Evolutionary conservation across 2,888 invertebrate genomes (phyloP).

Genomic region (Drosophila hamatofila): DNA sequence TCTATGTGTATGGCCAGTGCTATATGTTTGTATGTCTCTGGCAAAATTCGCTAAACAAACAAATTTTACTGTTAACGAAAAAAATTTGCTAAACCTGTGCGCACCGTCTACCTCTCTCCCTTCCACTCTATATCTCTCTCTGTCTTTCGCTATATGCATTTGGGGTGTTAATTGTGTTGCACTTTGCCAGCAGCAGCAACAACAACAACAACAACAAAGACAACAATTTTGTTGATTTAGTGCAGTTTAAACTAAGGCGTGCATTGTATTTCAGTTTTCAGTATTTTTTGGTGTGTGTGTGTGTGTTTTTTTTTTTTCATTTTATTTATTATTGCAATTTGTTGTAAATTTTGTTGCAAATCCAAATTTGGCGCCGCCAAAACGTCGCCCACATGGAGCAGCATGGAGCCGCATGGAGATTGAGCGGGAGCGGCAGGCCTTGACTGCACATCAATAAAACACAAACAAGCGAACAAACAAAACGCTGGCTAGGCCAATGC

Average conservation of each 20-base stretch:
- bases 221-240: conserved; percentile 41
- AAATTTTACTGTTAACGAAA: conserved; percentile 76
- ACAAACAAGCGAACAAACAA: background rate
- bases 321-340: conserved; percentile 77
- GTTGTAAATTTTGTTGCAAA: conserved; percentile 60
- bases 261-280: conserved; percentile 39
- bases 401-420: background rate
- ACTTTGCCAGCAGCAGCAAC: conserved; percentile 65
- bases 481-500: conserved; percentile 34
- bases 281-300: too few species aligned
- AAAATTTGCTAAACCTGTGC: conserved; percentile 15
- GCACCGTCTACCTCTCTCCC: background rate
- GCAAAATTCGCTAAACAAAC: conserved; percentile 76
- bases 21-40: conserved; percentile 35
- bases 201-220: conserved; percentile 8
- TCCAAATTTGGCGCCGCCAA: conserved; percentile 78
- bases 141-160: conserved; percentile 46
- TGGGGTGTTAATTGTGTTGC: conserved; percentile 80
- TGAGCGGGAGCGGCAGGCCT: conserved; percentile 20
- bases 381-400: conserved; percentile 57
- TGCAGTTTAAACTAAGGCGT: conserved; percentile 60
- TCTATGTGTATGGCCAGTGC: conserved; percentile 46
- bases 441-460: conserved; percentile 27
- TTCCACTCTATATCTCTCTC: too few species aligned
- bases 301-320: conserved; percentile 6